Conservation (phyloP, 1,140 invertebrate species). For the Lanistes nyassanus region DNA sequence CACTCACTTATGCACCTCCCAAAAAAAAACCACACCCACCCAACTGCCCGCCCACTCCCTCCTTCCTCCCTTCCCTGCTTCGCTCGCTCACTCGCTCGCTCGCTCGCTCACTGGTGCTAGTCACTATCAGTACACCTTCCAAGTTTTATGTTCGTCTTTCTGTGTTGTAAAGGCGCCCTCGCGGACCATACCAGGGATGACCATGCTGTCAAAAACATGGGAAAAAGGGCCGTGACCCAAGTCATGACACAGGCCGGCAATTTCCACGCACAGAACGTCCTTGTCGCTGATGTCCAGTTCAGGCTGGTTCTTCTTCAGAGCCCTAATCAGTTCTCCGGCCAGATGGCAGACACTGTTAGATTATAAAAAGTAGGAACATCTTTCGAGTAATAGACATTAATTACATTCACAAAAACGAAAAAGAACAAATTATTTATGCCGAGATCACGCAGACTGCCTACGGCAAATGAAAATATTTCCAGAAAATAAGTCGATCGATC, state of each 20-base stretch:
- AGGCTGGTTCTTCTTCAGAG: constrained; percentile 64
- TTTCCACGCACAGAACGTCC: constrained; percentile 70
- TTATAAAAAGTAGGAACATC: too few relatives aligned
- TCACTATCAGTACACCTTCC: not conserved
- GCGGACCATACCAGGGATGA: constrained; percentile 30
- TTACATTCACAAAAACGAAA: too few relatives aligned
- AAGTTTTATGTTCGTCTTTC: not conserved
- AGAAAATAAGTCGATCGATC: not conserved
- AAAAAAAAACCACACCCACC: not conserved
- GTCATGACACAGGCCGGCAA: constrained; percentile 79
- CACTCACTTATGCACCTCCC: not conserved
- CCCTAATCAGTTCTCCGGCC: constrained; percentile 61
- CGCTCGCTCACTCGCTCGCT: too few relatives aligned
- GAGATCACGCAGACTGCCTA: too few relatives aligned
- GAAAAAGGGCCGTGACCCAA: too few relatives aligned
- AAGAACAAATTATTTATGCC: too few relatives aligned
- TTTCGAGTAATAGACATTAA: too few relatives aligned
- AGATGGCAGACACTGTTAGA: too few relatives aligned
- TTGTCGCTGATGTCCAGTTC: constrained; percentile 65
- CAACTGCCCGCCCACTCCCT: not conserved
- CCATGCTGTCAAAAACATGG: constrained; percentile 37
- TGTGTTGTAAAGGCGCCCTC: not conserved
- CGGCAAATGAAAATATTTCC: too few relatives aligned
- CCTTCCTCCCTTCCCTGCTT: not conserved
- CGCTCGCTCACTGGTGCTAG: too few relatives aligned